Evolutionary conservation across 2,797 vertebrate genomes (phyloP).

Genomic region (Chloroceryle amazona): DNA sequence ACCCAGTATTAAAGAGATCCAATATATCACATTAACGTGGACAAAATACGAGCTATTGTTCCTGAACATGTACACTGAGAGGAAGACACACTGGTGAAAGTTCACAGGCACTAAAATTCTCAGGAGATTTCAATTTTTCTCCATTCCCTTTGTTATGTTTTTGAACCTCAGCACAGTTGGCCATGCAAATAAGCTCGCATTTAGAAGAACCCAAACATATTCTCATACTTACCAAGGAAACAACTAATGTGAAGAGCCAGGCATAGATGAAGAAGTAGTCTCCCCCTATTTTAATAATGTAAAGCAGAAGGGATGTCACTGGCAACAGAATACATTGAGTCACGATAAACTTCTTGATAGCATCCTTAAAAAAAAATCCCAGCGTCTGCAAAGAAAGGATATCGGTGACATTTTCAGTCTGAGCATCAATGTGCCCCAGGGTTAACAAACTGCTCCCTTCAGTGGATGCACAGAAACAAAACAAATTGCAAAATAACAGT

Average conservation of each 20-base stretch:
- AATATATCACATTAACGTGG: neutral
- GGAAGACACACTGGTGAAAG: neutral
- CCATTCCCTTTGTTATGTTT: neutral
- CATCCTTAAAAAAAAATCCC: constrained; percentile 96
- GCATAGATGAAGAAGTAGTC: constrained; percentile 99
- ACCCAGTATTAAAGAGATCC: neutral
- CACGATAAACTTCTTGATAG: constrained; percentile 96
- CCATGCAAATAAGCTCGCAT: neutral
- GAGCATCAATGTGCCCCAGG: neutral
- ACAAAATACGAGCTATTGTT: neutral
- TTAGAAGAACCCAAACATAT: constrained; percentile 8
- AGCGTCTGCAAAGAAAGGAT: constrained; percentile 86
- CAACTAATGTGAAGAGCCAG: constrained; percentile 95
- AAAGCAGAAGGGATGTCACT: constrained; percentile 95
- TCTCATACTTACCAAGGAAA: constrained; percentile 92
- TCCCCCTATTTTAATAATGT: constrained; percentile 99
- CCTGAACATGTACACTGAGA: neutral
- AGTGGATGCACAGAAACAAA: neutral
- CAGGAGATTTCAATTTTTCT: neutral
- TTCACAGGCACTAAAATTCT: neutral
- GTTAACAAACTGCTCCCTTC: neutral
- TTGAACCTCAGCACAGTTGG: neutral
- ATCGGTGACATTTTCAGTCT: neutral
- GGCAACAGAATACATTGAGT: constrained; percentile 98
- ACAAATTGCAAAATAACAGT: neutral